These are phyloP conservation scores for Hydrocynus forskahlii DNA, from an alignment of 2,797 vertebrate species.

Conservation along the genomic window DNA sequence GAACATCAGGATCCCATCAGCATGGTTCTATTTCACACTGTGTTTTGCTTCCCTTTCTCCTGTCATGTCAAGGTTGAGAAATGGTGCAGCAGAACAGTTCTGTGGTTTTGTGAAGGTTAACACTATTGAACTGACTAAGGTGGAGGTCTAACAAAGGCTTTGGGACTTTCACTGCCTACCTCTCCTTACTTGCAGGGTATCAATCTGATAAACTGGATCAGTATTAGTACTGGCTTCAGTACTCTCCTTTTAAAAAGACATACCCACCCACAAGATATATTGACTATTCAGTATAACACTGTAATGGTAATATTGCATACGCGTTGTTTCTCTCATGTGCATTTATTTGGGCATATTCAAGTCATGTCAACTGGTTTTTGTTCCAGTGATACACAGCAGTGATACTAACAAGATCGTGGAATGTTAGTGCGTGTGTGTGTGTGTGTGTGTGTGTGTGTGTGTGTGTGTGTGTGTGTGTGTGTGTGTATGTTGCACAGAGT, in stretches of 20 bases:
- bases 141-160: slow-evolving; percentile 24
- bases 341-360: too few species aligned
- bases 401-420: too few species aligned
- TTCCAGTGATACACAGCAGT: too few species aligned
- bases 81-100: slow-evolving; percentile 44
- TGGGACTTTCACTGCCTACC: background rate
- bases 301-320: too few species aligned
- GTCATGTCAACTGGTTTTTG: too few species aligned
- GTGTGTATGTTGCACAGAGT: too few species aligned
- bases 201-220: background rate
- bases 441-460: too few species aligned
- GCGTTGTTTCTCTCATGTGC: too few species aligned
- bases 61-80: slow-evolving; percentile 60
- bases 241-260: background rate
- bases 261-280: too few species aligned
- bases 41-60: slow-evolving; percentile 53
- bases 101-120: slow-evolving; percentile 60
- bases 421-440: too few species aligned
- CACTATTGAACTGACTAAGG: slow-evolving; percentile 27
- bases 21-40: slow-evolving; percentile 50
- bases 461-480: too few species aligned
- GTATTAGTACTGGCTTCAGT: background rate
- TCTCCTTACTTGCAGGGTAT: background rate
- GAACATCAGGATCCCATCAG: slow-evolving; percentile 59
- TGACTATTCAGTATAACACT: too few species aligned